Conservation (phyloP, 2,888 invertebrate genomes). For the Caenorhabditis auriculariae region DNA sequence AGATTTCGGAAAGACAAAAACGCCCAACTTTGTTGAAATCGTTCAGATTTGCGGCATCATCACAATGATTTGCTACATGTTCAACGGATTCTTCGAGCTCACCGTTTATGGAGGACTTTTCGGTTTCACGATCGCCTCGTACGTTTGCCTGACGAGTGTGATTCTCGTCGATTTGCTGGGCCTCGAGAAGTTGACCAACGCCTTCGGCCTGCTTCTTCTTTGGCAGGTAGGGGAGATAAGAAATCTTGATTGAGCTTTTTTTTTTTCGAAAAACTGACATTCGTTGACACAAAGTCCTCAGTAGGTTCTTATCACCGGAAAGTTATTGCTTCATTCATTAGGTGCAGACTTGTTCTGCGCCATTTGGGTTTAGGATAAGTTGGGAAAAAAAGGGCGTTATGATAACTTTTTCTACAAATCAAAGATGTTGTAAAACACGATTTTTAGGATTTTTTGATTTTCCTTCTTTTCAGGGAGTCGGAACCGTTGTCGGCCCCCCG, state of each 20-base stretch:
- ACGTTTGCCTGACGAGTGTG: slow-evolving; percentile 94
- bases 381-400: no score
- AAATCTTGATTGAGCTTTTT: no score
- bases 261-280: no score
- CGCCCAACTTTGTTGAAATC: background rate
- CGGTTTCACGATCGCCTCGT: slow-evolving; percentile 65
- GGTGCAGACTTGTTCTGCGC: no score
- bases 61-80: slow-evolving; percentile 80
- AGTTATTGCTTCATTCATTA: no score
- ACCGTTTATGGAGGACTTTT: slow-evolving; percentile 77
- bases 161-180: slow-evolving; percentile 94
- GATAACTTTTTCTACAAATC: no score
- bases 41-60: slow-evolving; percentile 77
- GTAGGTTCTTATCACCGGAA: no score
- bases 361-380: no score
- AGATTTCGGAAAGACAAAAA: background rate
- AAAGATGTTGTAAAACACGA: no score
- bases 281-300: no score
- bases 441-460: no score
- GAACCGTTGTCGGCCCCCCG: slow-evolving; percentile 82
- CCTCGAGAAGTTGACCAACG: slow-evolving; percentile 90
- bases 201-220: slow-evolving; percentile 90
- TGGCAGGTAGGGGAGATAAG: slow-evolving; percentile 70
- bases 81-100: slow-evolving; percentile 75
- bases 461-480: slow-evolving; percentile 75